Evolutionary conservation across 2,113 vertebrate genomes (phyloP), one percentile per base, ranked within the genome.

Genomic region (Podiceps cristatus): DNA sequence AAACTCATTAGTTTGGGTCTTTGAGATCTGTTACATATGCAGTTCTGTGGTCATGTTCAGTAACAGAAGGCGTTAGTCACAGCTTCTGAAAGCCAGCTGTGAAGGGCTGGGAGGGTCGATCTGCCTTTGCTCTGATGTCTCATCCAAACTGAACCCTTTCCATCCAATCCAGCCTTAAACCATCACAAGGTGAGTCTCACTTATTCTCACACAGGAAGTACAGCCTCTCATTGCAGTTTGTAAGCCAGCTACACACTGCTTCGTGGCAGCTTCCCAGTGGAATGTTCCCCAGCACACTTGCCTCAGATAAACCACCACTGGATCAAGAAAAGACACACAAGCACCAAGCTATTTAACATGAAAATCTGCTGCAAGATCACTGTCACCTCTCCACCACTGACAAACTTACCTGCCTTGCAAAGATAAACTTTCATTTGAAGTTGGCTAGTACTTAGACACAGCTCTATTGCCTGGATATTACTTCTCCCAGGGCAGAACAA

Each of bases 111-210:
- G 40, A 55, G 40, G 27, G 27, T 31, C 31, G 31, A 20, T 64
- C 59, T 74, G 31, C 47, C 33, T 56, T 63, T 47, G 49, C 69
- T 64, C 17, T 64, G 20, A 29, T 17, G 22, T 47, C 22, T 44
- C 47, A 85, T 64, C 27, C 59, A 37, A 74, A 74, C 8, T n/a
- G n/a, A n/a, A n/a, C n/a, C 31, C 25, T 72, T 24, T 23, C 33
- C n/a, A 37, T 15, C 50, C 13, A 35, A 7, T n/a, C 33, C 59
- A 47, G 23, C 19, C 76, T 42, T 19, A 13, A 50, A 56, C 25
- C 59, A 37, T 2, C 8, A 5, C 0, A 0, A 47, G 4, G 4
- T 6, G 5, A 77, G 24, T 14, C 31, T 40, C 45, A 11, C 45
- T 18, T 33, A 10, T 9, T 60, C 29, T 71, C 71, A 53, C 5